phyloP scores from a whole-genome alignment of 1,140 invertebrate species.

The Hylaeus volcanicus region DNA sequence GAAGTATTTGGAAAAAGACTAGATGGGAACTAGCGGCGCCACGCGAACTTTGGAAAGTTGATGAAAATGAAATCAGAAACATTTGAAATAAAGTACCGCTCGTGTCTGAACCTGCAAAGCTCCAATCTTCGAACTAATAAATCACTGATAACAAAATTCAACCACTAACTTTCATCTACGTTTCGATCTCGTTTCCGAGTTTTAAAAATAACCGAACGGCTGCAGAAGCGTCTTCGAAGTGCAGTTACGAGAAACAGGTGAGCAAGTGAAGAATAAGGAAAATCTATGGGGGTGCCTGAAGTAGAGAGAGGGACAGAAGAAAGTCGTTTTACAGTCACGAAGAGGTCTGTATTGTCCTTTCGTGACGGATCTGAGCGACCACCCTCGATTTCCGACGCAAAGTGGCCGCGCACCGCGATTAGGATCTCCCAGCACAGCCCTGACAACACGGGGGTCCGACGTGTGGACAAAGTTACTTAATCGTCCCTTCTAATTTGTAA shows the following conservation, averaged over 20 bases:
- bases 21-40: too few species aligned
- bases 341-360: conserved; percentile 59
- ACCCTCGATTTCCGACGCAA: conserved; percentile 78
- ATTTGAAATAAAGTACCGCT: too few species aligned
- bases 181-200: too few species aligned
- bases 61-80: too few species aligned
- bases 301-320: conserved; percentile 2
- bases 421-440: conserved; percentile 66
- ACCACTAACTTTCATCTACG: too few species aligned
- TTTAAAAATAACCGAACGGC: too few species aligned
- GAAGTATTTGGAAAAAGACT: too few species aligned
- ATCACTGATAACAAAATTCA: too few species aligned
- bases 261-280: not conserved
- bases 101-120: too few species aligned
- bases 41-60: too few species aligned
- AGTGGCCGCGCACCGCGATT: conserved; percentile 75
- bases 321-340: conserved; percentile 55
- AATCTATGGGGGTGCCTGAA: not conserved
- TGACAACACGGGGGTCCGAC: conserved; percentile 3
- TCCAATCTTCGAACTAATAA: too few species aligned
- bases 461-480: conserved; percentile 49
- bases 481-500: conserved; percentile 46
- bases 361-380: conserved; percentile 75
- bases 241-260: not conserved
- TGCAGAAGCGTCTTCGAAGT: too few species aligned